These are phyloP conservation scores for Delia radicum DNA, from an alignment of 1,140 invertebrate genomes.

Conservation along the genomic window DNA sequence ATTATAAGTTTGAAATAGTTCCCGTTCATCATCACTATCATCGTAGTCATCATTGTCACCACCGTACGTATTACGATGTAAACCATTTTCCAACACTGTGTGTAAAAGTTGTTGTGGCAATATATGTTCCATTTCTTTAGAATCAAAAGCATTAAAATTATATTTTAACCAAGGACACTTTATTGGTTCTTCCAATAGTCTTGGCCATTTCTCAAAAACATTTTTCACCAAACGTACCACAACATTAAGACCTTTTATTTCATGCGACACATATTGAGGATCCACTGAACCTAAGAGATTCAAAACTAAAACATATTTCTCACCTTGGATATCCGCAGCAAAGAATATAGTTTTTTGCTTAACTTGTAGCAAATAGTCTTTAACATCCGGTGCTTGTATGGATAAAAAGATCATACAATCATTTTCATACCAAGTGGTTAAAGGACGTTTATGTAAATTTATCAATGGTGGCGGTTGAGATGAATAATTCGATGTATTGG, in stretches of 20 bases:
- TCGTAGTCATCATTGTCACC: constrained; percentile 11
- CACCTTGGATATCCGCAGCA: constrained; percentile 6
- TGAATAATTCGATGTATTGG: not conserved
- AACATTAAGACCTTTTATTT: constrained; percentile 29
- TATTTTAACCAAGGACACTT: constrained; percentile 28
- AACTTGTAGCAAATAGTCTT: constrained; percentile 20
- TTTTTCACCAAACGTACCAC: constrained; percentile 27
- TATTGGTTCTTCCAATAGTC: constrained; percentile 14
- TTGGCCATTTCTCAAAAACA: constrained; percentile 28
- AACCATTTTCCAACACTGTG: constrained; percentile 10
- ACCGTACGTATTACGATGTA: not conserved
- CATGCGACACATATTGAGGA: constrained; percentile 24
- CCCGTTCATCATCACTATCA: constrained; percentile 14
- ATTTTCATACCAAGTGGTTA: constrained; percentile 26
- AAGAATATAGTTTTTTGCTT: constrained; percentile 12
- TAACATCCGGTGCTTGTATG: constrained; percentile 26
- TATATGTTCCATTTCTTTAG: constrained; percentile 10
- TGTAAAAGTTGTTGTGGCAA: constrained; percentile 17
- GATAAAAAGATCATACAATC: constrained; percentile 26
- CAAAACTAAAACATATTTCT: constrained; percentile 24
- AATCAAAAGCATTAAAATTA: constrained; percentile 28
- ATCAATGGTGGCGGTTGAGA: constrained; percentile 15
- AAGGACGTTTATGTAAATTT: constrained; percentile 23
- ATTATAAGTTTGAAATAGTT: constrained; percentile 11
- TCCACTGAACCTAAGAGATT: constrained; percentile 22